Percentiles rank a stretch among this genome's conserved stretches.
Evolutionary conservation across 2,888 invertebrate species (phyloP).

Genomic region (Phlogophora meticulosa): DNA sequence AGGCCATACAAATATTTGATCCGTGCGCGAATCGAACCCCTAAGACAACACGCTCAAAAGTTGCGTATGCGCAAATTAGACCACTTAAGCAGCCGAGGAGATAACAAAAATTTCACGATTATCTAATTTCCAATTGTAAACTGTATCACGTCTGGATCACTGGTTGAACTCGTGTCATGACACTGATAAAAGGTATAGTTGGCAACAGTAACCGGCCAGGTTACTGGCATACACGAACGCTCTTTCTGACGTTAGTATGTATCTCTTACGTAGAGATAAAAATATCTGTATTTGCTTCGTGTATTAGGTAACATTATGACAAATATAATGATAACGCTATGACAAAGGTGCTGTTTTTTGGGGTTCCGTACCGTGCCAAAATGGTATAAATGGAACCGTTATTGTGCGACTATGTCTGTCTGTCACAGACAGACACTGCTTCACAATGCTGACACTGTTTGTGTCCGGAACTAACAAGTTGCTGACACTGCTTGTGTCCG

Average conservation of each 20-base stretch:
- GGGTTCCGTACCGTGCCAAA: background rate
- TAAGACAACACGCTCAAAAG: background rate
- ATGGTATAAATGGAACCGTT: background rate
- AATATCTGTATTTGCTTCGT: conserved; percentile 16
- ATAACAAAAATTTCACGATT: conserved; percentile 35
- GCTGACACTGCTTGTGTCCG: no score
- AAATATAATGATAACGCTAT: conserved; percentile 13
- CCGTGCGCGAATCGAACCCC: no score
- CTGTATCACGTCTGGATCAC: conserved; percentile 26
- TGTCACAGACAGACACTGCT: no score
- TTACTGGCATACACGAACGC: conserved; percentile 12
- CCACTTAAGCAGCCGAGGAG: background rate
- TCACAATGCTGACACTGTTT: no score
- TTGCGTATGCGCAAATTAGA: background rate
- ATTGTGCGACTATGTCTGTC: no score
- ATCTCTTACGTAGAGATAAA: conserved; percentile 34
- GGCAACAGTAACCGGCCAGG: conserved; percentile 24
- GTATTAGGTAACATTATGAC: conserved; percentile 37
- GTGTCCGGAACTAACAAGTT: no score
- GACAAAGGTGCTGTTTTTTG: conserved; percentile 2
- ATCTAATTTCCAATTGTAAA: conserved; percentile 5
- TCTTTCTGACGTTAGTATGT: conserved; percentile 31
- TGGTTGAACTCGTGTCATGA: conserved; percentile 37
- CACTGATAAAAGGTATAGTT: conserved; percentile 22
- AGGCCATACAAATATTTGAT: no score